These are phyloP conservation scores for Caenorhabditis inopinata DNA, from an alignment of 1,140 invertebrate species.

Conservation along the genomic window DNA sequence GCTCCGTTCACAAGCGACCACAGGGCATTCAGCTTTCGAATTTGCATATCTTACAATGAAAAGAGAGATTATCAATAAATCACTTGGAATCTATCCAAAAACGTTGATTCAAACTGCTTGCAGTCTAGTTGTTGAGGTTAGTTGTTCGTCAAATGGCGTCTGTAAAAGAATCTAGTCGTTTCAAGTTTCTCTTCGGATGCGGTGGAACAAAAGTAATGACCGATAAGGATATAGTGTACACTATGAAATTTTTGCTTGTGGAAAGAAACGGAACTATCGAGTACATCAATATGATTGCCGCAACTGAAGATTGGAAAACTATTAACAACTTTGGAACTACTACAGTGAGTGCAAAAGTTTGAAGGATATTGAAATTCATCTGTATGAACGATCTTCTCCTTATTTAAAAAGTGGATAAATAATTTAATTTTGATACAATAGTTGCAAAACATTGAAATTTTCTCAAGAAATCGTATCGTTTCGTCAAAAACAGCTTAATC, in stretches of 20 bases:
- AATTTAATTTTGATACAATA: too few species aligned
- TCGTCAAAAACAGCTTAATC: too few species aligned
- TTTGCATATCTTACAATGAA: not conserved
- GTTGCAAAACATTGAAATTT: too few species aligned
- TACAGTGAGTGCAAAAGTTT: not conserved
- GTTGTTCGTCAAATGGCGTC: not conserved
- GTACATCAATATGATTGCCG: not conserved
- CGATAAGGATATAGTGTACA: not conserved
- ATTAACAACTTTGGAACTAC: not conserved
- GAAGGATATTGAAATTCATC: too few species aligned
- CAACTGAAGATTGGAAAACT: not conserved
- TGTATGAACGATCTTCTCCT: too few species aligned
- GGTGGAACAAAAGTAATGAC: not conserved
- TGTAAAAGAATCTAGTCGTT: not conserved
- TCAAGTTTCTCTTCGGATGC: not conserved
- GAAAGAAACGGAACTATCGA: not conserved
- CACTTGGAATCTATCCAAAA: constrained; percentile 11
- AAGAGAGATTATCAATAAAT: not conserved
- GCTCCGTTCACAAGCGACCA: not conserved
- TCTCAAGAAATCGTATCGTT: too few species aligned
- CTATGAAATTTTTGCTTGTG: not conserved
- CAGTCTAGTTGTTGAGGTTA: not conserved
- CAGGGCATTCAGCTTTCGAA: not conserved
- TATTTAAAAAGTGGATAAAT: too few species aligned
- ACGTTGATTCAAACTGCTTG: not conserved